A percentile compares a stretch with the other conserved stretches of the same genome.
phyloP scores from a whole-genome alignment of 1,140 invertebrate species.

The Sitophilus oryzae region DNA sequence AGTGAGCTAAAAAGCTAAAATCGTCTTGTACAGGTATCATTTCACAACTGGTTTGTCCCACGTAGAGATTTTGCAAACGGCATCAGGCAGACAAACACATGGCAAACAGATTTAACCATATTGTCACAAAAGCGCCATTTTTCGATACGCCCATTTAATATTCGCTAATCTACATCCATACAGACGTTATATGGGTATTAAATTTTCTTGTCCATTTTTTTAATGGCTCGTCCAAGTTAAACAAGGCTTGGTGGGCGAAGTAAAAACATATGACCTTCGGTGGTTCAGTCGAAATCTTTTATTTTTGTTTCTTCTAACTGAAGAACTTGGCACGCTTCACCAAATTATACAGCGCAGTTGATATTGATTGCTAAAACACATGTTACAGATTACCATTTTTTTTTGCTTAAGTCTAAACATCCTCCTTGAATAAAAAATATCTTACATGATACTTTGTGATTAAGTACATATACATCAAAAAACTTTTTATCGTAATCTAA shows the following conservation, averaged over 20 bases:
- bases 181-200: not conserved
- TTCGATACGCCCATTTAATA: not conserved
- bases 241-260: not conserved
- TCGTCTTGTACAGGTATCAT: slow-evolving; percentile 21
- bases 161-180: not conserved
- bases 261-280: not conserved
- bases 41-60: slow-evolving; percentile 25
- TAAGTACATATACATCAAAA: no score
- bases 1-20: slow-evolving; percentile 22
- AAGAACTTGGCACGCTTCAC: not conserved
- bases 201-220: not conserved
- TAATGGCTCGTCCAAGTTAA: no score
- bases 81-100: slow-evolving; percentile 14
- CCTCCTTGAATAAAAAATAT: no score
- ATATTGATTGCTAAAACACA: no score
- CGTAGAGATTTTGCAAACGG: slow-evolving; percentile 24
- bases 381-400: no score
- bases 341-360: no score
- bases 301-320: not conserved
- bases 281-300: not conserved
- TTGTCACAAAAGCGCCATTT: slow-evolving; percentile 16
- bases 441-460: no score
- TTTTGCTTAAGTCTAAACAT: no score
- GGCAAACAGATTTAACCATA: slow-evolving; percentile 14
- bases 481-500: no score